Base-by-base conservation (phyloP, 1,140 invertebrate species). In the Tetragnatha versicolor region DNA sequence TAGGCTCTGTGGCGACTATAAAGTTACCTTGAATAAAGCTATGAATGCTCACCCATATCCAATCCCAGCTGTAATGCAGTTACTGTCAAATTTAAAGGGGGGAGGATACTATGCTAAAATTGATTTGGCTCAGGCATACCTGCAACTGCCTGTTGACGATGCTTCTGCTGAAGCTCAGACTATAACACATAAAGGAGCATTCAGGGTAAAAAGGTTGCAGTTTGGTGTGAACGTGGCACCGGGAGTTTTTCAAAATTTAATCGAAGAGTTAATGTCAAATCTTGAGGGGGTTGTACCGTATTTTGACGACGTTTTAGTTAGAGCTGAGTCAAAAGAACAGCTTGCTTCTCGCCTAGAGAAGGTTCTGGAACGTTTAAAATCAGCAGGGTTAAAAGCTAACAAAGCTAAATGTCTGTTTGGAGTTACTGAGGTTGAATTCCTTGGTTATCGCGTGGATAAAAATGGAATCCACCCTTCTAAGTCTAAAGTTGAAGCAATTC, bases 1-100 rank as follows among this genome's bases (percentile, higher is more conserved):
- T 12, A 76, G 84, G 17, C 78, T 86, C 9, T 85, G 85, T 80
- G 84, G 84, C 2, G 84, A 86, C 78, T 86, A 82, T 80, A 85
- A 85, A 69, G 65, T 83, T 9, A 85, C 84, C 9, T 35, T 85
- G 17, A 86, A 86, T 79, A 72, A 69, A 77, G 75, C 65, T 70
- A 68, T 80, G 53, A 25, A 10, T 58, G 53, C 12, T 25, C 53
- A 58, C 53, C 27, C 53, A 12, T 58, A 58, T 25, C 53, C 53
- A n/a, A n/a, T n/a, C n/a, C n/a, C n/a, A n/a, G n/a, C n/a, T n/a
- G n/a, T n/a, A n/a, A n/a, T n/a, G n/a, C 27, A 25, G 14, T 58
- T 29, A 12, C 17, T 58, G 10, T 47, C 42, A 47, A 47, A 47
- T 20, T 47, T 47, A 47, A 47, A 47, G 20, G 3, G 42, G 20